These are phyloP conservation scores for Perodicticus potto DNA, from an alignment of 2,797 vertebrate genomes.

Conservation along the genomic window DNA sequence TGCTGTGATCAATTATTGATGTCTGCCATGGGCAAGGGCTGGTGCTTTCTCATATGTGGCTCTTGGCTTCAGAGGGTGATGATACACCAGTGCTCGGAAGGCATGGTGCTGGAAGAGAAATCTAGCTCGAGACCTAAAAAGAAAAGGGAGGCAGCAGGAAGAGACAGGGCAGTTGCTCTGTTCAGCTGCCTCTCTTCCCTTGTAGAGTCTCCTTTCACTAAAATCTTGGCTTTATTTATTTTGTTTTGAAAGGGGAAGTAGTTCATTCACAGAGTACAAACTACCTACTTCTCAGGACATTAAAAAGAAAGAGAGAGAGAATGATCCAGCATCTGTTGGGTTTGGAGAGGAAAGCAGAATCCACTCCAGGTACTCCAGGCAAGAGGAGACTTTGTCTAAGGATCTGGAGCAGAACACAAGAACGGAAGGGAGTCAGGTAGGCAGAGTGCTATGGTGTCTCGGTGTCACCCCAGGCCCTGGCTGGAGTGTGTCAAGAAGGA, in stretches of 20 bases:
- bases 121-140: conserved; percentile 40
- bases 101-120: background rate
- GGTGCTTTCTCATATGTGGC: conserved; percentile 54
- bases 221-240: background rate
- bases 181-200: background rate
- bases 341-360: background rate
- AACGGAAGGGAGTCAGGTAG: accelerated
- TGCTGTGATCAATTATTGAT: conserved; percentile 76
- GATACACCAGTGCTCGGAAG: background rate
- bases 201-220: background rate
- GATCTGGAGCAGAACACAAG: background rate
- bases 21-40: conserved; percentile 65
- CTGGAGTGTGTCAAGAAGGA: background rate
- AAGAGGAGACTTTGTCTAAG: background rate
- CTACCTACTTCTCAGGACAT: background rate
- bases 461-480: background rate
- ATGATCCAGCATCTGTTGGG: background rate
- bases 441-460: accelerated
- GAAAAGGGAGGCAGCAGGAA: background rate
- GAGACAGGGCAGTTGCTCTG: background rate
- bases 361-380: background rate
- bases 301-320: background rate
- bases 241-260: conserved; percentile 32
- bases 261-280: background rate
- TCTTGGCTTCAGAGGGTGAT: conserved; percentile 64